Evolutionary conservation across 2,797 vertebrate genomes (phyloP).

Genomic region (Argentina silus): DNA sequence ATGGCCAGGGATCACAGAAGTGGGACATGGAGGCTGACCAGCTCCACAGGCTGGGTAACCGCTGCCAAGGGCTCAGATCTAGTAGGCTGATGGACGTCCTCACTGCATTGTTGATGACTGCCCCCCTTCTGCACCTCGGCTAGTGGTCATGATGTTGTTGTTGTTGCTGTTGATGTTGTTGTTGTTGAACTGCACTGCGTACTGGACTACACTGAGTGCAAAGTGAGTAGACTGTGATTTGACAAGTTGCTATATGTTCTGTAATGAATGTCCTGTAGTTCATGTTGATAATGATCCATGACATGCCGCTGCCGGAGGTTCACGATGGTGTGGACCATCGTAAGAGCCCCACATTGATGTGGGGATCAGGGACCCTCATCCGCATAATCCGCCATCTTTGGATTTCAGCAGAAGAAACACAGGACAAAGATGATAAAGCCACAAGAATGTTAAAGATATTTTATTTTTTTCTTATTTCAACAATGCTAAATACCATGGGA

Average conservation of each 20-base stretch:
- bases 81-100: background rate
- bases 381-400: no score
- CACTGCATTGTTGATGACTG: background rate
- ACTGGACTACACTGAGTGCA: no score
- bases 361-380: no score
- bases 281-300: no score
- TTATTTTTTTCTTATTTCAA: constrained; percentile 58
- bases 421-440: constrained; percentile 17
- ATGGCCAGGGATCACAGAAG: constrained; percentile 59
- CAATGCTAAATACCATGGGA: constrained; percentile 86
- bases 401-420: background rate
- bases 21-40: constrained; percentile 37
- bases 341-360: no score
- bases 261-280: no score
- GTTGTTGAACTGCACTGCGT: background rate
- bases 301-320: no score
- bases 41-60: constrained; percentile 56
- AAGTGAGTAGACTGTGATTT: background rate
- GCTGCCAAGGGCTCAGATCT: constrained; percentile 22
- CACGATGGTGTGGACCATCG: no score
- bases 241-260: no score
- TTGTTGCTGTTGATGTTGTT: background rate
- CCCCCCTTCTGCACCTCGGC: constrained; percentile 7
- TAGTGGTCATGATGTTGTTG: background rate
- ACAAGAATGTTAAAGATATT: constrained; percentile 50